These are phyloP conservation scores for Esox masquinongy DNA, from an alignment of 2,797 vertebrate genomes.

Conservation along the genomic window DNA sequence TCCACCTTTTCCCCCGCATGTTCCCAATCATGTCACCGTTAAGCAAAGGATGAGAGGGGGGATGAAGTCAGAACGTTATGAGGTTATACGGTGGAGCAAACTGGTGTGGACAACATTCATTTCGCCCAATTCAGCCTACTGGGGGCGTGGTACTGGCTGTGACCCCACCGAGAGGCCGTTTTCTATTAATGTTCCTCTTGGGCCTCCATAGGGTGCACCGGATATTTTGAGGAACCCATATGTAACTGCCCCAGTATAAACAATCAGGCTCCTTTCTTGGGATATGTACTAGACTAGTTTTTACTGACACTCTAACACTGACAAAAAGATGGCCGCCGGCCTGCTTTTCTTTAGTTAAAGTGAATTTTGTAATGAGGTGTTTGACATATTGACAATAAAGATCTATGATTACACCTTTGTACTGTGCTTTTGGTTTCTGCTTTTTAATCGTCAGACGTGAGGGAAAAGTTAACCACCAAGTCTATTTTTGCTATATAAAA, in stretches of 20 bases:
- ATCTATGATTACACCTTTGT: constrained; percentile 26
- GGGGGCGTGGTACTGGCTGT: background rate
- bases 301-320: constrained; percentile 49
- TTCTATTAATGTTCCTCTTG: constrained; percentile 35
- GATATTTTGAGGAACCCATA: too few relatives aligned
- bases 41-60: too few relatives aligned
- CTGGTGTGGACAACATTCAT: too few relatives aligned
- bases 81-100: too few relatives aligned
- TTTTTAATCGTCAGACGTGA: background rate
- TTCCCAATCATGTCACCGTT: too few relatives aligned
- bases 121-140: too few relatives aligned
- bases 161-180: constrained; percentile 16
- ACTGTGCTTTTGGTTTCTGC: constrained; percentile 19
- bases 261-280: constrained; percentile 30
- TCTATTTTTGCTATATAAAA: background rate
- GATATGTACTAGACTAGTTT: constrained; percentile 45
- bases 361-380: constrained; percentile 72
- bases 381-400: constrained; percentile 71
- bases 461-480: background rate
- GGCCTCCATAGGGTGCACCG: background rate
- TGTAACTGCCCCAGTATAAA: constrained; percentile 10
- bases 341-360: constrained; percentile 48
- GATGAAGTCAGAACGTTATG: too few relatives aligned
- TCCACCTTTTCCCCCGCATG: too few relatives aligned
- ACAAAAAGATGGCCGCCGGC: constrained; percentile 48